Base-by-base conservation (phyloP, 2,888 invertebrate genomes). In the Colostygia pectinataria region DNA sequence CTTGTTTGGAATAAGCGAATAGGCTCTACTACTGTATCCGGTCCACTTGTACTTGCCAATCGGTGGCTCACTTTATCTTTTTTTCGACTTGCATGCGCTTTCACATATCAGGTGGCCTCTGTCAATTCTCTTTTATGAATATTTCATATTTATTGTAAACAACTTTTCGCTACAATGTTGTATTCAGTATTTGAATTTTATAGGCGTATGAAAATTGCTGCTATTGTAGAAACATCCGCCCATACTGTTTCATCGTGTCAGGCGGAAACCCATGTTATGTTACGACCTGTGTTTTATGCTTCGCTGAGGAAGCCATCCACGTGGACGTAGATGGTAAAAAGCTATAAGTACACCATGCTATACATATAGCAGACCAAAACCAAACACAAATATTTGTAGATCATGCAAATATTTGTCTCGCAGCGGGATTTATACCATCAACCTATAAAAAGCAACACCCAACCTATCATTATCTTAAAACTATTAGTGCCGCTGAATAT, bases 61-160 rank as follows among this genome's bases (percentile, higher is more conserved):
- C 65, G 65, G 59, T 66, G 63, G 66, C 68, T 65, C 62, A 51
- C 60, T 68, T 72, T 72, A 63, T 63, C 20, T 20, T 20, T 20
- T 66, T 82, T 75, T 78, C 66, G 18, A 20, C 23, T 71, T 64
- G 68, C 57, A 48, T 58, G 61, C 63, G 61, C 55, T 62, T 63
- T 68, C 59, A 64, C 68, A 62, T 70, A 70, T 77, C 75, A 74
- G 79, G 77, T 79, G 77, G 77, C 71, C 77, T 62, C 65, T 59
- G 68, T 71, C 76, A 71, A 71, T 72, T 71, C 74, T 69, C 73
- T 79, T 84, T 77, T 80, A 86, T 87, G 82, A 86, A 87, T 87
- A 86, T 86, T 86, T 85, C 82, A 86, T 86, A 76, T 78, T 51
- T 79, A 83, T 84, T 83, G 84, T 80, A 81, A 81, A 86, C 79